These are phyloP conservation scores for Phaonia tiefii DNA, from an alignment of 2,888 invertebrate species.

Conservation along the genomic window DNA sequence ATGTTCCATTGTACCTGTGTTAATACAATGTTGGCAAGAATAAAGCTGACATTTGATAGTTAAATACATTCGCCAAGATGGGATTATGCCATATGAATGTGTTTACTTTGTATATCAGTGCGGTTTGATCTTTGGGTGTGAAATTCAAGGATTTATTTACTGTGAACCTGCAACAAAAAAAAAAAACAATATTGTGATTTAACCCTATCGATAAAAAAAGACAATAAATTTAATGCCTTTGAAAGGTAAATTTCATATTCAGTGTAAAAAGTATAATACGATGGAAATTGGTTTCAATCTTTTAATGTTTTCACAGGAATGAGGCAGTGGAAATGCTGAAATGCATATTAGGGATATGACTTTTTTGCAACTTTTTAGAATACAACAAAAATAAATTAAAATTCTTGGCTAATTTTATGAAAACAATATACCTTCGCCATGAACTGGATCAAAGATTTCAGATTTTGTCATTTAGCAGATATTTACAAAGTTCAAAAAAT, in stretches of 20 bases:
- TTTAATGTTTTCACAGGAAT: too few species aligned
- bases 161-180: slow-evolving; percentile 24
- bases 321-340: too few species aligned
- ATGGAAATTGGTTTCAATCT: neutral
- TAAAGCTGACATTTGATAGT: slow-evolving; percentile 61
- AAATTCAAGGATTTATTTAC: neutral
- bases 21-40: slow-evolving; percentile 35
- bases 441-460: too few species aligned
- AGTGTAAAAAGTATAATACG: too few species aligned
- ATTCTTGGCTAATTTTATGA: too few species aligned
- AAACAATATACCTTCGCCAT: too few species aligned
- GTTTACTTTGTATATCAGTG: slow-evolving; percentile 3
- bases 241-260: neutral
- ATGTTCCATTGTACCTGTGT: slow-evolving; percentile 46
- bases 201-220: slow-evolving; percentile 50
- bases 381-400: too few species aligned
- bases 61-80: slow-evolving; percentile 49
- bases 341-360: too few species aligned
- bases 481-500: too few species aligned
- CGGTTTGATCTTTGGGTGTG: neutral
- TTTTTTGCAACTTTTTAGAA: too few species aligned
- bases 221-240: slow-evolving; percentile 45
- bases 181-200: slow-evolving; percentile 21
- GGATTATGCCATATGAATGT: neutral
- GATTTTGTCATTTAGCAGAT: too few species aligned